Evolutionary conservation across 2,888 invertebrate genomes (phyloP), one percentile per base, ranked within the genome.

Genomic region (Tetragonisca angustula): DNA sequence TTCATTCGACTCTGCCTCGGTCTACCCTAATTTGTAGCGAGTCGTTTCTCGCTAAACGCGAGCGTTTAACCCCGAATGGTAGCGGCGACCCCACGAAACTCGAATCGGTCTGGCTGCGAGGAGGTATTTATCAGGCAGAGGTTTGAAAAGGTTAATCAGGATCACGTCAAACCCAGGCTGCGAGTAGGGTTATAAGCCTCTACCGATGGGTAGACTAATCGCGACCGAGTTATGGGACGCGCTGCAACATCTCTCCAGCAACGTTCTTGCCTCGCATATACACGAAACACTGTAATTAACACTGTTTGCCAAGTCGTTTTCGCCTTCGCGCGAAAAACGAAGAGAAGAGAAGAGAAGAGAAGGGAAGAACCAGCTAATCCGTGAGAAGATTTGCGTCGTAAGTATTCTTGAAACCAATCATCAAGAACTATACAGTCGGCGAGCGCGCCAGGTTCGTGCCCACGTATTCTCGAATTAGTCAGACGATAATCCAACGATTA

Each of bases 401-500:
- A 73, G 32, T 65, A 81, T 67, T 81, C 64, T 76, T 56, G 43
- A 77, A 81, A 67, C 81, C 77, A 73, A 69, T 77, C 76, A 77
- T 81, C 81, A 83, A 59, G 36, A 56, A 36, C 9, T 43, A 43
- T 43, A 43, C 9, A 52, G 76, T 76, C 83, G 68, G 21, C n/a
- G n/a, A 50, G 50, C 62, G 64, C 70, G 70, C 64, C 76, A 49
- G 50, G 73, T 81, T 78, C 78, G 50, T 6, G 36, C 73, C 69
- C 69, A 81, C 78, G 78, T 73, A 27, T 27, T 81, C 69, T 36
- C 78, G 70, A 81, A 78, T 81, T 81, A 78, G 69, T 43, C 69
- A 36, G 62, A 65, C 54, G 77, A 78, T 81, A 78, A 78, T 81
- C 68, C 78, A 56, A 78, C 62, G 73, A 19, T 19, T 69, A 24